phyloP scores from a whole-genome alignment of 2,888 invertebrate species.

The Arenicola marina region DNA sequence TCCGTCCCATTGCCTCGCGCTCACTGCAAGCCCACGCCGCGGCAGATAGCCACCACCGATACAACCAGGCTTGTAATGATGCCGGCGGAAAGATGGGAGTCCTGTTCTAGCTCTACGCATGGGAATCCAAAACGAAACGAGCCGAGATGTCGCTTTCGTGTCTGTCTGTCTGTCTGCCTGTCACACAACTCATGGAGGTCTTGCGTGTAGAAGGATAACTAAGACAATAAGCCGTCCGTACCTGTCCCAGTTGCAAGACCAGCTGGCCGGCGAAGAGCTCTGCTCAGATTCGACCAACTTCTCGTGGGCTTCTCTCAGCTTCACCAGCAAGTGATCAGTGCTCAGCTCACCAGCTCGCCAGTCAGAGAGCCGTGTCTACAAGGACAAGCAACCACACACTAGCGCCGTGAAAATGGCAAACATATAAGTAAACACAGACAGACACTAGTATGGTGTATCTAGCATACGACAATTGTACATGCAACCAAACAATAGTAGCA shows the following conservation, averaged over 20 bases:
- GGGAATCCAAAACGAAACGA: too few species aligned
- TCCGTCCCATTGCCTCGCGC: neutral
- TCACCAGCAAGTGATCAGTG: slow-evolving; percentile 67
- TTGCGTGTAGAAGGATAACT: neutral
- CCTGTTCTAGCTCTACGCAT: too few species aligned
- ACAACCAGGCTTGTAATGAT: too few species aligned
- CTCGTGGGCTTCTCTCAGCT: slow-evolving; percentile 68
- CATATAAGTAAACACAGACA: neutral
- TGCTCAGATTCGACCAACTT: slow-evolving; percentile 70
- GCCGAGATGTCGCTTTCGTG: too few species aligned
- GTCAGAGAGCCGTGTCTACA: slow-evolving; percentile 70
- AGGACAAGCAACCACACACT: slow-evolving; percentile 25
- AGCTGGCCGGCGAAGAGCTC: slow-evolving; percentile 71
- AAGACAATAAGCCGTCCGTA: slow-evolving; percentile 55
- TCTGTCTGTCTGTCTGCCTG: too few species aligned
- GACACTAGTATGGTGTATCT: too few species aligned
- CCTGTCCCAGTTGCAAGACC: slow-evolving; percentile 78
- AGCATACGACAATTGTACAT: too few species aligned
- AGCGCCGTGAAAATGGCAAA: neutral
- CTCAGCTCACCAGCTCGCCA: slow-evolving; percentile 69
- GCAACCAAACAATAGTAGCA: too few species aligned
- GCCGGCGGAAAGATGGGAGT: too few species aligned
- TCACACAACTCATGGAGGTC: too few species aligned
- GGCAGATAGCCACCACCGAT: neutral
- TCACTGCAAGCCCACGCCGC: neutral